A percentile compares a stretch with the other conserved stretches of the same genome.
These are phyloP conservation scores for Tonatia bakeri DNA, from an alignment of 2,113 vertebrate species.

Conservation along the genomic window DNA sequence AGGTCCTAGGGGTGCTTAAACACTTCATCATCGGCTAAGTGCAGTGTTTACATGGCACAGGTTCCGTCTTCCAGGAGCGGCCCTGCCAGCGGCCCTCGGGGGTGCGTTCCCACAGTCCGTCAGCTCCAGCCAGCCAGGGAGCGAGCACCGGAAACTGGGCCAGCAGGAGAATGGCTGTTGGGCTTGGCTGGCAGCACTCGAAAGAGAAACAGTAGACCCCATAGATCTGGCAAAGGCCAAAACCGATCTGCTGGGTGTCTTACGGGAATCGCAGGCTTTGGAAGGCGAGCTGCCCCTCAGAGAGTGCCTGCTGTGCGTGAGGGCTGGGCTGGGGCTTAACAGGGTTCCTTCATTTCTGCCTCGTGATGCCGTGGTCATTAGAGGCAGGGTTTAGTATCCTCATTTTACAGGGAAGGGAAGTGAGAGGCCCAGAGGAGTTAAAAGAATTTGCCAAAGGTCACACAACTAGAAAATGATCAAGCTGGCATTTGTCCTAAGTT, in stretches of 20 bases:
- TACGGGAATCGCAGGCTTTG: fast-evolving
- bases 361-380: fast-evolving
- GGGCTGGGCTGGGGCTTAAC: fast-evolving
- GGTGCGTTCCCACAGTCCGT: background rate
- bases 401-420: background rate
- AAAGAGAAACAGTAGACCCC: background rate
- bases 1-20: background rate
- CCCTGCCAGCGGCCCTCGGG: background rate
- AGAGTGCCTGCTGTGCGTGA: fast-evolving
- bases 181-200: conserved; percentile 22
- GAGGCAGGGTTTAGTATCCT: background rate
- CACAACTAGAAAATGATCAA: background rate
- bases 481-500: background rate
- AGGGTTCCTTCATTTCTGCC: background rate
- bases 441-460: background rate
- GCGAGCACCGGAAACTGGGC: conserved; percentile 14
- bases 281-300: background rate
- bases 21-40: conserved; percentile 38
- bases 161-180: conserved; percentile 37
- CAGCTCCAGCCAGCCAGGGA: background rate
- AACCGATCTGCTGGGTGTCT: background rate
- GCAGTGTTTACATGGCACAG: conserved; percentile 23
- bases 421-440: background rate
- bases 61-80: background rate
- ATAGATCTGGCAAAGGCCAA: background rate